Evolutionary conservation across 2,797 vertebrate species (phyloP).

Genomic region (Phoebastria nigripes): DNA sequence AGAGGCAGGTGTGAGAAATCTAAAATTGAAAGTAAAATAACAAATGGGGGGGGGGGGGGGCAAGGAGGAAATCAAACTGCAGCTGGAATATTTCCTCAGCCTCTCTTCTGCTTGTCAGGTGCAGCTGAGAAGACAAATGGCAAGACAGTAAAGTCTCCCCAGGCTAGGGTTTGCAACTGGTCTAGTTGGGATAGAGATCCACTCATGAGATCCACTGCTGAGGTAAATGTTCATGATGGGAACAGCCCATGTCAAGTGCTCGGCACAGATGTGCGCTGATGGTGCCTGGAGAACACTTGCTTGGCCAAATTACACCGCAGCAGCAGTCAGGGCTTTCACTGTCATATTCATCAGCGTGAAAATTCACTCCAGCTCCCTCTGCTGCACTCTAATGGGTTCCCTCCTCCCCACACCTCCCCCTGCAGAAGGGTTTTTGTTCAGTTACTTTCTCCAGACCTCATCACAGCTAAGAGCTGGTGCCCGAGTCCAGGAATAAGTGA

Average conservation of each 20-base stretch:
- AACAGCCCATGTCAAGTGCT: neutral
- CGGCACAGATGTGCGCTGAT: neutral
- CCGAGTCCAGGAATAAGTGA: neutral
- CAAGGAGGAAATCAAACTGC: neutral
- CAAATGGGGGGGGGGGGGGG: neutral
- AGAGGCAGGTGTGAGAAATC: neutral
- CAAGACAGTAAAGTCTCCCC: neutral
- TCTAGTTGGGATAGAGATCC: neutral
- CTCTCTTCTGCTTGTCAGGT: neutral
- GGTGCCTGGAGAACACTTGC: neutral
- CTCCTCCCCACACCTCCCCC: neutral
- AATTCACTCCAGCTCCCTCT: neutral
- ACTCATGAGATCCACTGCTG: neutral
- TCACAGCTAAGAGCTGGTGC: neutral
- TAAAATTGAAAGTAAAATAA: neutral
- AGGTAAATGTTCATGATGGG: neutral
- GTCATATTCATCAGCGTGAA: slow-evolving; percentile 1
- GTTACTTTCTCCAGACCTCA: neutral
- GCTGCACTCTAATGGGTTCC: neutral
- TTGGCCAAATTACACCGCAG: neutral
- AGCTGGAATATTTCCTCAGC: neutral
- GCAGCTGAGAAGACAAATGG: neutral
- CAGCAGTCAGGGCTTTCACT: neutral
- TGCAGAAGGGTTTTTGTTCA: neutral
- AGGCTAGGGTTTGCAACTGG: neutral